Evolutionary conservation across 2,113 vertebrate species (phyloP).

Genomic region (Hiodon tergisus): DNA sequence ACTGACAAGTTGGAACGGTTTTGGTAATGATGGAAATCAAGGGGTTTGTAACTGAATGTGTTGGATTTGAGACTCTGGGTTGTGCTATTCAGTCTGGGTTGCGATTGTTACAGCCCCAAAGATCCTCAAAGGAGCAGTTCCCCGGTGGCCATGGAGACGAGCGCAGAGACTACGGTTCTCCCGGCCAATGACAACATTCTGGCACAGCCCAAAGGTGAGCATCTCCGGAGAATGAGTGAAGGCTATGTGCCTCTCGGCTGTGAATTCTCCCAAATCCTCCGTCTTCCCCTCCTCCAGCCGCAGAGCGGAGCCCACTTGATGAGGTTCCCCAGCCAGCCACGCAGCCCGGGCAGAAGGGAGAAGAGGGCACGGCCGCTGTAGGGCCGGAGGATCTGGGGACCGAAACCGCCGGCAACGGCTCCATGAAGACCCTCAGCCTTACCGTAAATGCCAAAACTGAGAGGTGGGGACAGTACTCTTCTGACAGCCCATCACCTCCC

Average conservation of each 20-base stretch:
- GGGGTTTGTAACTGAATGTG: not conserved
- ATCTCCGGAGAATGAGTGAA: not conserved
- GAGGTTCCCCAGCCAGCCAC: slow-evolving; percentile 29
- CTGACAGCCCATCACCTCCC: not conserved
- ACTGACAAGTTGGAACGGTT: not conserved
- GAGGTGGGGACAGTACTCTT: slow-evolving; percentile 68
- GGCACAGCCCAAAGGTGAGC: slow-evolving; percentile 72
- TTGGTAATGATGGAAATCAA: not conserved
- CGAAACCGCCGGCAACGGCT: slow-evolving; percentile 95
- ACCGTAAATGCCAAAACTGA: slow-evolving; percentile 98
- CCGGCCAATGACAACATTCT: slow-evolving; percentile 65
- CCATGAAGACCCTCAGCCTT: slow-evolving; percentile 96
- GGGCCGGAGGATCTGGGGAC: slow-evolving; percentile 84
- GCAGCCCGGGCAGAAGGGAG: slow-evolving; percentile 46
- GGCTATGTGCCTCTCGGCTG: not conserved
- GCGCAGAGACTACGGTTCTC: slow-evolving; percentile 74
- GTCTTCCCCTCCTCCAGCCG: slow-evolving; percentile 33
- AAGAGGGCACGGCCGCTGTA: slow-evolving; percentile 51
- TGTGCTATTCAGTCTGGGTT: not conserved
- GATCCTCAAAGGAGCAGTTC: slow-evolving; percentile 87
- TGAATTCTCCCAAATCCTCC: not conserved
- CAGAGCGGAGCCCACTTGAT: slow-evolving; percentile 50
- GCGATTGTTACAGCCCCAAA: slow-evolving; percentile 72
- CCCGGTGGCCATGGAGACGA: slow-evolving; percentile 96
- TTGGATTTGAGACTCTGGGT: not conserved